These are phyloP conservation scores for Neocrepidodera transversa DNA, from an alignment of 2,888 invertebrate genomes.

Conservation along the genomic window DNA sequence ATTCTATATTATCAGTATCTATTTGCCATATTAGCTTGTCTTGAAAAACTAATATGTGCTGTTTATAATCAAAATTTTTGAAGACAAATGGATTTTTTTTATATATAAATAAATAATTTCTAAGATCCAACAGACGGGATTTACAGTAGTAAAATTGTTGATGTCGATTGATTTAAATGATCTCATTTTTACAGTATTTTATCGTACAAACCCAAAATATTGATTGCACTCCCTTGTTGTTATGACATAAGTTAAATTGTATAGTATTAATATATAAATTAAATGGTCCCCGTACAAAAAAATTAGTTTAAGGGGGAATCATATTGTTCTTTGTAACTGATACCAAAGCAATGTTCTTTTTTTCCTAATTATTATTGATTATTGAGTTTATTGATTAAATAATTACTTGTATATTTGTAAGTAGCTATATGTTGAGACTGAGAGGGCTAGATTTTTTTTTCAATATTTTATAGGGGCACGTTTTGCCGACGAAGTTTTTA, in stretches of 20 bases:
- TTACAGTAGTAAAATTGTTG: too few species aligned
- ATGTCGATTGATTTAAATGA: background rate
- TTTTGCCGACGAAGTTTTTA: constrained; percentile 40
- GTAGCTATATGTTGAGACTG: constrained; percentile 62
- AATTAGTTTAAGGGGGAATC: constrained; percentile 41
- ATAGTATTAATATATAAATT: constrained; percentile 38
- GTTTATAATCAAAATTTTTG: too few species aligned
- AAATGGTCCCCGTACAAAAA: constrained; percentile 34
- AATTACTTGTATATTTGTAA: constrained; percentile 58
- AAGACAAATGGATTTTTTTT: too few species aligned
- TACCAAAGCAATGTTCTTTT: constrained; percentile 63
- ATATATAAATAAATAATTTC: too few species aligned
- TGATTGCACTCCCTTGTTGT: constrained; percentile 27
- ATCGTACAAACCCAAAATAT: constrained; percentile 1
- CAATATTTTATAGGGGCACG: constrained; percentile 16
- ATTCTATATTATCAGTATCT: too few species aligned
- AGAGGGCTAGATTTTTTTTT: constrained; percentile 42
- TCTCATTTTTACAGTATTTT: background rate
- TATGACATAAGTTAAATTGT: constrained; percentile 38
- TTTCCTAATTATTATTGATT: constrained; percentile 57
- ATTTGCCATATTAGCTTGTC: too few species aligned
- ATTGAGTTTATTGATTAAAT: constrained; percentile 54
- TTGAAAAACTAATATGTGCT: too few species aligned
- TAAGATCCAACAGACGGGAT: too few species aligned
- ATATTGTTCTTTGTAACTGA: constrained; percentile 61